phyloP scores from a whole-genome alignment of 2,113 vertebrate genomes.

The Hemichromis elongatus region DNA sequence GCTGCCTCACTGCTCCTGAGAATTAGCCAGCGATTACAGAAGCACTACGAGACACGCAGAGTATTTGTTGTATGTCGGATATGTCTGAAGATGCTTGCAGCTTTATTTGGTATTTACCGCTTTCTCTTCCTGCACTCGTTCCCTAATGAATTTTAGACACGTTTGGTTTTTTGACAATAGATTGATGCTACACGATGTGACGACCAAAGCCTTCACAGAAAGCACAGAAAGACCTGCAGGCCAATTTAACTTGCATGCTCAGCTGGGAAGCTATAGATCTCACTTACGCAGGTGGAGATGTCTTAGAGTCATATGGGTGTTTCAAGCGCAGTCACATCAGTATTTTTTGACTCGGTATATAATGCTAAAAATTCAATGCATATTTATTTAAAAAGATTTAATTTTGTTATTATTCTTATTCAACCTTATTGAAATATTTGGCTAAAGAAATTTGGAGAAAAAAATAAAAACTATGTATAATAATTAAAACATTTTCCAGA shows the following conservation, averaged over 20 bases:
- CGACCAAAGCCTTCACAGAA: slow-evolving; percentile 38
- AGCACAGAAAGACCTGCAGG: slow-evolving; percentile 53
- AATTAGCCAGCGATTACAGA: slow-evolving; percentile 63
- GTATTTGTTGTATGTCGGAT: slow-evolving; percentile 54
- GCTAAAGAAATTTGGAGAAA: background rate
- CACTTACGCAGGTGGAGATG: background rate
- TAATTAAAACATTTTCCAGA: background rate
- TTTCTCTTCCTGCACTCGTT: slow-evolving; percentile 31
- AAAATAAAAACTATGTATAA: background rate
- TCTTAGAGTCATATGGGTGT: background rate
- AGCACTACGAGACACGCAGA: slow-evolving; percentile 19
- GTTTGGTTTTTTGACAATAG: slow-evolving; percentile 46
- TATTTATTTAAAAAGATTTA: fast-evolving
- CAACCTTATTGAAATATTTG: background rate
- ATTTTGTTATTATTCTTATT: background rate
- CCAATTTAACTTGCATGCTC: slow-evolving; percentile 37
- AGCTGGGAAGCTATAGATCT: slow-evolving; percentile 36
- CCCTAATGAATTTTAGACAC: slow-evolving; percentile 53
- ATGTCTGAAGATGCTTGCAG: slow-evolving; percentile 50
- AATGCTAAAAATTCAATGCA: background rate
- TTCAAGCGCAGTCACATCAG: background rate
- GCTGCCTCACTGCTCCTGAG: slow-evolving; percentile 61
- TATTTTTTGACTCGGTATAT: background rate
- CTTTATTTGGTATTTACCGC: slow-evolving; percentile 51
- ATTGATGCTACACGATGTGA: slow-evolving; percentile 59